phyloP scores from a whole-genome alignment of 2,888 invertebrate species.

The Epiperipatus broadwayi region DNA sequence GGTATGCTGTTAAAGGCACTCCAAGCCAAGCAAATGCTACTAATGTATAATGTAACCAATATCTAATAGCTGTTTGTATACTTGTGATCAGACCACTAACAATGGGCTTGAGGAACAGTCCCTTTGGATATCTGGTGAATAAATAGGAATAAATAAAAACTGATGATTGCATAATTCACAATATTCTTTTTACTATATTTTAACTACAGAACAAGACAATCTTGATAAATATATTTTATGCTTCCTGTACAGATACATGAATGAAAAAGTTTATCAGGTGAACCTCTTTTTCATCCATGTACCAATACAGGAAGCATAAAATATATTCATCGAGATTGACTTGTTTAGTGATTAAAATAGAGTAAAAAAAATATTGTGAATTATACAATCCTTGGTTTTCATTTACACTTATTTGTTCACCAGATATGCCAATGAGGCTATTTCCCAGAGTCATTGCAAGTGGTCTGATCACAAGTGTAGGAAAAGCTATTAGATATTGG shows the following conservation, averaged over 20 bases:
- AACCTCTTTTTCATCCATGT: no score
- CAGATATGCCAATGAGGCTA: no score
- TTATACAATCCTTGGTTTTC: no score
- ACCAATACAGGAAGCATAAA: no score
- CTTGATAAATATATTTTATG: slow-evolving; percentile 97
- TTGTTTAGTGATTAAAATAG: no score
- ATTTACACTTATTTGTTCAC: no score
- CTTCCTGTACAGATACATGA: slow-evolving; percentile 98
- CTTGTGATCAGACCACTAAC: slow-evolving; percentile 72
- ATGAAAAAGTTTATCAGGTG: slow-evolving; percentile 76
- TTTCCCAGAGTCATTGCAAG: no score
- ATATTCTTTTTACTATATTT: slow-evolving; percentile 93
- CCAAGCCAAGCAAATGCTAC: slow-evolving; percentile 96
- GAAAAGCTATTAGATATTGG: no score
- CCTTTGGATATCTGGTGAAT: slow-evolving; percentile 98
- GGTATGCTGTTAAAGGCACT: slow-evolving; percentile 88
- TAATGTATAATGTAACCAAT: slow-evolving; percentile 90
- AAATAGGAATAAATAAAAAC: slow-evolving; percentile 95
- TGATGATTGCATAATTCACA: slow-evolving; percentile 94
- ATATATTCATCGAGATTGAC: no score
- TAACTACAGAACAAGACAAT: slow-evolving; percentile 97
- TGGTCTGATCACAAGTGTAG: no score
- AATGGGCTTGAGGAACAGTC: slow-evolving; percentile 78
- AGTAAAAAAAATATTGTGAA: no score
- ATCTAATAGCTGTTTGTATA: slow-evolving; percentile 73